Evolutionary conservation across 1,140 invertebrate genomes (phyloP).

Genomic region (Hesperophylax magnus): DNA sequence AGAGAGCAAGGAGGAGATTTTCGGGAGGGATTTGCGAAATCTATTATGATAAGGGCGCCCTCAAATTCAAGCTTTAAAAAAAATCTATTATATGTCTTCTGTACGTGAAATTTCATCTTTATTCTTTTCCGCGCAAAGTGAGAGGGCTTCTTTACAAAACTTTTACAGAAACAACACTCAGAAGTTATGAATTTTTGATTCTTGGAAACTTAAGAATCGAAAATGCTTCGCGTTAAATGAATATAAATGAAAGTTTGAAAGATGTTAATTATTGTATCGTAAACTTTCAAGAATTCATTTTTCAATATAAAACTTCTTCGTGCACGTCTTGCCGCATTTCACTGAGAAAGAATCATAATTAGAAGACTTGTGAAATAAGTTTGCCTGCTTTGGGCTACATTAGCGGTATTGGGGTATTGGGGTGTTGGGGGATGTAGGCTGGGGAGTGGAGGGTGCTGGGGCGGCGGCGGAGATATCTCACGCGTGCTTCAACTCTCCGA

Average conservation of each 20-base stretch:
- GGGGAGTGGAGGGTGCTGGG: not conserved
- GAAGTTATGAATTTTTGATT: too few species aligned
- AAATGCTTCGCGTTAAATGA: too few species aligned
- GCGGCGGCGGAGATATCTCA: conserved; percentile 30
- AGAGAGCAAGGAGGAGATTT: not conserved
- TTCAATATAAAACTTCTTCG: not conserved
- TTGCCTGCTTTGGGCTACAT: conserved; percentile 15
- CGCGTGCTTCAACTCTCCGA: conserved; percentile 39
- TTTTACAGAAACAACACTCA: too few species aligned
- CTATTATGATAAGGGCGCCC: not conserved
- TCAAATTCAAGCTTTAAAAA: not conserved
- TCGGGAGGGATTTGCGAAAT: not conserved
- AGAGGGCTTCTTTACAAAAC: too few species aligned
- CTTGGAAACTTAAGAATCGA: too few species aligned
- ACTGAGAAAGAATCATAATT: conserved; percentile 8
- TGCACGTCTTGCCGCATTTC: not conserved
- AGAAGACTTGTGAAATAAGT: conserved; percentile 17
- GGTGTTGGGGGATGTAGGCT: not conserved
- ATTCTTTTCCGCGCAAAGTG: too few species aligned
- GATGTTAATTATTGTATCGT: too few species aligned
- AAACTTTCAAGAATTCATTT: too few species aligned
- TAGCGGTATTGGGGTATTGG: conserved; percentile 6
- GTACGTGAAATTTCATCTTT: too few species aligned
- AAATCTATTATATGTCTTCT: not conserved
- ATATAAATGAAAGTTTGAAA: too few species aligned